Conservation (phyloP, 2,797 vertebrate genomes). For the Sebastes melanostomus region DNA sequence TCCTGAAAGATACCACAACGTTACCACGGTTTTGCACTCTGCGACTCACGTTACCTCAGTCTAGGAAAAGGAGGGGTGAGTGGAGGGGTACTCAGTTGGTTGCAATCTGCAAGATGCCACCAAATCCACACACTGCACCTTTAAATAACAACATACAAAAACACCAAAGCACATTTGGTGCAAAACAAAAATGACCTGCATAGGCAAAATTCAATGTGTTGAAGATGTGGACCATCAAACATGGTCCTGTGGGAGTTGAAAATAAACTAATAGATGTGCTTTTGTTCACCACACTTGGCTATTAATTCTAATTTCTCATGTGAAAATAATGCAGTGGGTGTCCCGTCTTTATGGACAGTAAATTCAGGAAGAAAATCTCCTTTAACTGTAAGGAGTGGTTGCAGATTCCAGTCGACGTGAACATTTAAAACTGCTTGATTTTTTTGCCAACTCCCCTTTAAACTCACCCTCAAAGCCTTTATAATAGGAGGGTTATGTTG, state of each 20-base stretch:
- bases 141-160: background rate
- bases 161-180: background rate
- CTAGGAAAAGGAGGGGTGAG: too few relatives aligned
- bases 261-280: background rate
- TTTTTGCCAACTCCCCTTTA: background rate
- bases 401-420: accelerated
- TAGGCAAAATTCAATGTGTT: too few relatives aligned
- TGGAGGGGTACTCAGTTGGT: too few relatives aligned
- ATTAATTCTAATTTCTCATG: background rate
- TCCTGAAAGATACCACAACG: background rate
- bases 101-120: too few relatives aligned
- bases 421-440: too few relatives aligned
- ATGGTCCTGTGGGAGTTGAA: background rate
- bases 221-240: background rate
- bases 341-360: too few relatives aligned
- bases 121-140: background rate
- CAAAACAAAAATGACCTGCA: background rate
- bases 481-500: background rate
- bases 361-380: background rate
- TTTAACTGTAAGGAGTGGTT: too few relatives aligned
- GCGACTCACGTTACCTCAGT: too few relatives aligned
- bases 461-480: background rate
- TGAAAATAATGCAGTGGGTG: background rate
- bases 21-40: too few relatives aligned
- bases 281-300: background rate